Percentiles rank a stretch among this genome's conserved stretches.
phyloP scores from a whole-genome alignment of 2,888 invertebrate species.

The Epiperipatus broadwayi region DNA sequence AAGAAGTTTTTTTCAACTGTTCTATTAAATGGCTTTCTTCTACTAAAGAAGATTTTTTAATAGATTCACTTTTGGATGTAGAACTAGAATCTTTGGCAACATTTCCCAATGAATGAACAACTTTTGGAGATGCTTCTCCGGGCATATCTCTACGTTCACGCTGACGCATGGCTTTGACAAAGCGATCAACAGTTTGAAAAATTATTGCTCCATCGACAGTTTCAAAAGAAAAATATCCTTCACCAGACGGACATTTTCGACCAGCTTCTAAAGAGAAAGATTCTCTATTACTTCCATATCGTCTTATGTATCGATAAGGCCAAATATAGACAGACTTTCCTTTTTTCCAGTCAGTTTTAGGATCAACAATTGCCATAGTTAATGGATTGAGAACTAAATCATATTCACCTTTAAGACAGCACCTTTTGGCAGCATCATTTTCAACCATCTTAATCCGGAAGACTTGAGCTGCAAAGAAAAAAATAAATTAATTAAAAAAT shows the following conservation, averaged over 20 bases:
- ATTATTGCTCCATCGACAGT: conserved; percentile 13
- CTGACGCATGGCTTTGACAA: conserved; percentile 10
- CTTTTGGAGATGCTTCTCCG: too few relatives aligned
- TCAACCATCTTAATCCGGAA: conserved; percentile 18
- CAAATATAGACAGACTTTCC: conserved; percentile 20
- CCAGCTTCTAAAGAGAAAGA: conserved; percentile 24
- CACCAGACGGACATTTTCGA: conserved; percentile 23
- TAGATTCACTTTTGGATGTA: too few relatives aligned
- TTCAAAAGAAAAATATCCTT: conserved; percentile 19
- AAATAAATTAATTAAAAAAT: background rate
- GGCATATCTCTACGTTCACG: too few relatives aligned
- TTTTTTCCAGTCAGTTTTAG: conserved; percentile 10
- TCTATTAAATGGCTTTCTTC: too few relatives aligned
- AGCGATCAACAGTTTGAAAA: conserved; percentile 13
- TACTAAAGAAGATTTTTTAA: too few relatives aligned
- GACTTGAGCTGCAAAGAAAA: conserved; percentile 17
- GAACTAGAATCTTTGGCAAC: too few relatives aligned
- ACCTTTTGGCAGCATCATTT: conserved; percentile 18
- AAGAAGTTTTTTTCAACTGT: too few relatives aligned
- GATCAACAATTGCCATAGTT: conserved; percentile 17
- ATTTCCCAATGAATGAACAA: too few relatives aligned
- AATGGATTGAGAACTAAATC: conserved; percentile 17
- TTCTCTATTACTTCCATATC: conserved; percentile 21
- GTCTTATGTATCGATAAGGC: conserved; percentile 22
- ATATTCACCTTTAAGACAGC: conserved; percentile 17